Base-by-base conservation (phyloP, 2,888 invertebrate genomes). In the Embidobia sp. region DNA sequence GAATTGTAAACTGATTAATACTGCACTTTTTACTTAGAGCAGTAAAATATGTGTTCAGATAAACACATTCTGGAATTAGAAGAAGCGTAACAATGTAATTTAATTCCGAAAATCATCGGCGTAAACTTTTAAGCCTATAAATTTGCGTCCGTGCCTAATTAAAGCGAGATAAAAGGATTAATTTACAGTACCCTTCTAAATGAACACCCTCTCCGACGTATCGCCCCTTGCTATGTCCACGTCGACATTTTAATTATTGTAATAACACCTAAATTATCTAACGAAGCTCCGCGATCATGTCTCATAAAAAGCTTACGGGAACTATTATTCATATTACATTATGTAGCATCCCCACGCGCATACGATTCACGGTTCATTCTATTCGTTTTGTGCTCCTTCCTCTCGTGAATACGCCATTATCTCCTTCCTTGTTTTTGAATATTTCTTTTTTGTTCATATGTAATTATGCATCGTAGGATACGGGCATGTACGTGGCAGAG, bases 401-500 rank as follows among this genome's bases (percentile, higher is more conserved):
- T 11, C n/a, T n/a, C n/a, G 18, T 19, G 5, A n/a, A 13, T 6
- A 6, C 11, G 18, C 11, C 33, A 37, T n/a, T 33, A 15, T 29
- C 2, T 40, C 35, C 27, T 26, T 48, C 48, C 15, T 5, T 37
- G 16, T 44, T 3, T 31, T 63, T 33, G 27, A 31, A 42, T 61
- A 29, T 40, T 55, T 48, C 15, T 49, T 44, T 49, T 67, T 63
- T 55, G 40, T 75, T 70, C 70, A 70, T 70, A 76, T 49, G 55
- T 61, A 63, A 75, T 75, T 63, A 69, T 69, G 69, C 63, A 69
- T 75, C 57, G 69, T 57, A 69, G 57, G 61, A 77, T 70, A 76
- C 69, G 35, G 55, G 63, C 29, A 49, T 70, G 67, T 69, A 69
- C 75, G 49, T 75, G 77, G 78, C 59, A 81, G 81, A 77, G 85